Evolutionary conservation across 2,888 invertebrate species (phyloP).

Genomic region (Sphaerophoria rueppellii): DNA sequence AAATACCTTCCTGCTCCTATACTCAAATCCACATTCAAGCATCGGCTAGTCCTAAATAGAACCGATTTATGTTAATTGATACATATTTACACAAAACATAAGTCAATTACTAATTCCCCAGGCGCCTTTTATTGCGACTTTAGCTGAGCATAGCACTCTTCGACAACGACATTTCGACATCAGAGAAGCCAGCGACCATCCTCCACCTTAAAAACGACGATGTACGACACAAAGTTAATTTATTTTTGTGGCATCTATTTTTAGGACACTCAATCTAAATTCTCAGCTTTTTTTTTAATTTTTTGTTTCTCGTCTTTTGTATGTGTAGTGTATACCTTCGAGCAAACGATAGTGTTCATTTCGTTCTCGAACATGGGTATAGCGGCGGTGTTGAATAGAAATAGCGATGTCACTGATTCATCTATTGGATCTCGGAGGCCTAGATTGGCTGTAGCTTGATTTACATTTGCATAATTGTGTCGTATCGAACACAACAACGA

Average conservation of each 20-base stretch:
- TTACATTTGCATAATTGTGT: slow-evolving; percentile 63
- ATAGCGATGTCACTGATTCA: slow-evolving; percentile 73
- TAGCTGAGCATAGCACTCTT: slow-evolving; percentile 36
- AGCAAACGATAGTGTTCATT: not conserved
- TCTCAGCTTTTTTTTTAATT: slow-evolving; percentile 49
- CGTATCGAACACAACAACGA: slow-evolving; percentile 52
- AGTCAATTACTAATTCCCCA: slow-evolving; percentile 68
- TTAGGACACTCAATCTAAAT: slow-evolving; percentile 62
- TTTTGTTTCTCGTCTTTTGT: slow-evolving; percentile 42
- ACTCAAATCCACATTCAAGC: no score
- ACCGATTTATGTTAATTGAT: slow-evolving; percentile 70
- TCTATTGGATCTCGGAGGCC: slow-evolving; percentile 64
- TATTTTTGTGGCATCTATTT: slow-evolving; percentile 69
- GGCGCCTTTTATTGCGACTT: slow-evolving; percentile 55
- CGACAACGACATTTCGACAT: slow-evolving; percentile 18
- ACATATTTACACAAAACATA: slow-evolving; percentile 50
- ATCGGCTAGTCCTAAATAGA: slow-evolving; percentile 37
- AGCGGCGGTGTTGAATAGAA: slow-evolving; percentile 43
- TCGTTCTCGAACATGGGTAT: not conserved
- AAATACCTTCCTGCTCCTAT: no score
- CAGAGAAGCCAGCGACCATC: slow-evolving; percentile 40
- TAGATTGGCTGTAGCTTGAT: slow-evolving; percentile 57
- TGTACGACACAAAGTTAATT: slow-evolving; percentile 61
- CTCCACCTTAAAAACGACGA: slow-evolving; percentile 48
- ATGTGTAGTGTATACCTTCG: not conserved